phyloP scores from a whole-genome alignment of 2,888 invertebrate species.

The Cantharis nigra region DNA sequence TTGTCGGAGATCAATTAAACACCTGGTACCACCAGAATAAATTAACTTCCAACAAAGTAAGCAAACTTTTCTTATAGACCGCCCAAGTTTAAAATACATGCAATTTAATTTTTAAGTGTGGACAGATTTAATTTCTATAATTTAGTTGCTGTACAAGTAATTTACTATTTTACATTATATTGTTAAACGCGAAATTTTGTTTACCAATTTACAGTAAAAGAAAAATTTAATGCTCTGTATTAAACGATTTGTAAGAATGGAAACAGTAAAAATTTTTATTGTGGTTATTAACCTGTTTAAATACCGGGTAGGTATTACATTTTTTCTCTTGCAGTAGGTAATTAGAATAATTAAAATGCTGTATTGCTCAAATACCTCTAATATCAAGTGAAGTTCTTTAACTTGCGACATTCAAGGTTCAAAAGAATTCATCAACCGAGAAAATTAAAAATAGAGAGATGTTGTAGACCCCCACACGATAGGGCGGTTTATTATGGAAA shows the following conservation, averaged over 20 bases:
- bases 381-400: no score
- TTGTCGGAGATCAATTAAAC: neutral
- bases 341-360: neutral
- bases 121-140: neutral
- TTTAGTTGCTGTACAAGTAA: neutral
- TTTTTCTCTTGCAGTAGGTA: neutral
- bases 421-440: neutral
- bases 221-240: no score
- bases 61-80: neutral
- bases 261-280: no score
- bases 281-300: no score
- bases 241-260: no score
- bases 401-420: neutral
- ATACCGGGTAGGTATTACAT: no score
- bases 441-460: neutral
- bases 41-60: neutral
- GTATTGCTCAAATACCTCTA: neutral
- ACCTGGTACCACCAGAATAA: neutral
- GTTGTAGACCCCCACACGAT: neutral
- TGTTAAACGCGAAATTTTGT: neutral
- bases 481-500: neutral
- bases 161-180: neutral
- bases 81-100: neutral
- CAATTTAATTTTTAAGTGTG: neutral
- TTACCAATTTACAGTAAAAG: neutral